phyloP scores from a whole-genome alignment of 64 coral and sea anemone genomes.

The Acropora yongei region DNA sequence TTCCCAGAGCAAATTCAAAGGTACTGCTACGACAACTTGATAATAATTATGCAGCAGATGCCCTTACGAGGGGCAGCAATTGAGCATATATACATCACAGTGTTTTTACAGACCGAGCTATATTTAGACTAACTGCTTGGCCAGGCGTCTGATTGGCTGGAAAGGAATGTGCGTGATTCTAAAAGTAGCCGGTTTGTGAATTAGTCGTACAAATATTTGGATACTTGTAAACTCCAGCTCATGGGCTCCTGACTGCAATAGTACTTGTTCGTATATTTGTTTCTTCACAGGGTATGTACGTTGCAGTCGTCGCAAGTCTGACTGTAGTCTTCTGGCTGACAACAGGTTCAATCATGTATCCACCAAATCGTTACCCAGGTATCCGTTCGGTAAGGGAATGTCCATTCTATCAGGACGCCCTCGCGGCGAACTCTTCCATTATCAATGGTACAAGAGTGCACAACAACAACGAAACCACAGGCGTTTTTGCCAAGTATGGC shows the following conservation, averaged over 20 bases:
- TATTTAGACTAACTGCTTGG: no score
- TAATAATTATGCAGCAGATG: no score
- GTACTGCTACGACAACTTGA: neutral
- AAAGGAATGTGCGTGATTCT: no score
- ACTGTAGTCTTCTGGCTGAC: slow-evolving; percentile 67
- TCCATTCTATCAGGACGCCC: slow-evolving; percentile 55
- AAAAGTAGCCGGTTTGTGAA: no score
- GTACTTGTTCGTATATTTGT: no score
- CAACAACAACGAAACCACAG: neutral
- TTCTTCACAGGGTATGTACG: slow-evolving; percentile 70
- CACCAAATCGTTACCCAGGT: slow-evolving; percentile 80
- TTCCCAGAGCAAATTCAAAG: slow-evolving; percentile 93
- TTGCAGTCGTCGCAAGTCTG: slow-evolving; percentile 58
- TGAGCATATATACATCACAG: no score
- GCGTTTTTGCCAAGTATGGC: slow-evolving; percentile 4
- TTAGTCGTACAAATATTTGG: no score
- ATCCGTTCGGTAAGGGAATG: slow-evolving; percentile 58
- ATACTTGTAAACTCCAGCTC: no score
- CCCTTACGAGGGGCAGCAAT: no score
- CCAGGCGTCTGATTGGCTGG: no score
- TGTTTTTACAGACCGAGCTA: no score
- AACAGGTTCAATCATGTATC: slow-evolving; percentile 57
- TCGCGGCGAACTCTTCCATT: neutral
- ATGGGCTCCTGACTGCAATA: no score
- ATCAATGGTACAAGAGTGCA: neutral